Conservation (phyloP, 2,888 invertebrate species). For the Coelopa pilipes region DNA sequence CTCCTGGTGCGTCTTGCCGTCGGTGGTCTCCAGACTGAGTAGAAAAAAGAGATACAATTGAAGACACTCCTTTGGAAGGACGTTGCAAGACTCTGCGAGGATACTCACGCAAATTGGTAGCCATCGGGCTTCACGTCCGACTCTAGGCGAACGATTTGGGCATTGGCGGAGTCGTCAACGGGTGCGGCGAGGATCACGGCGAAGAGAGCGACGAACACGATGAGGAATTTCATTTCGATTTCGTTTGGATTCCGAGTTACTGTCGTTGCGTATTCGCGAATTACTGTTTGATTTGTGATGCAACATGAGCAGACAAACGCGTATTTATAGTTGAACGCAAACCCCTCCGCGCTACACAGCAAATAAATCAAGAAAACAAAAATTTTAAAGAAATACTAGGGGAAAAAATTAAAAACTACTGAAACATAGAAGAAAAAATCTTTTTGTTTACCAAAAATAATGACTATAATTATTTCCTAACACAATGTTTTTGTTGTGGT, state of each 20-base stretch:
- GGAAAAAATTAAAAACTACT: no score
- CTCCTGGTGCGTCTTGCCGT: constrained; percentile 72
- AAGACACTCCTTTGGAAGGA: background rate
- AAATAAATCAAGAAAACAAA: no score
- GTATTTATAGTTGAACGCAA: constrained; percentile 25
- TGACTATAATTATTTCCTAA: background rate
- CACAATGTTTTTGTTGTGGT: no score
- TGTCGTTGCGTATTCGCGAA: constrained; percentile 1
- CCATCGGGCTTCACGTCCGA: constrained; percentile 71
- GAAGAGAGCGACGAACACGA: constrained; percentile 55
- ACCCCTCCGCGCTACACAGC: no score
- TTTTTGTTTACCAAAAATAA: constrained; percentile 1
- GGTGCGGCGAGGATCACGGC: constrained; percentile 59
- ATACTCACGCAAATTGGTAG: constrained; percentile 71
- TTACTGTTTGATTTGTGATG: constrained; percentile 25
- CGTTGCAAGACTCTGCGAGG: background rate
- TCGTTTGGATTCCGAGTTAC: background rate
- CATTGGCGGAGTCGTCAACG: constrained; percentile 49
- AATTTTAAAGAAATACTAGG: no score
- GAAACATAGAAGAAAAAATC: background rate
- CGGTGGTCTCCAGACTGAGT: constrained; percentile 72
- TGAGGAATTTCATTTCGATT: constrained; percentile 55
- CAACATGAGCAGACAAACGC: background rate
- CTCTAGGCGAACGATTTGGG: constrained; percentile 55
- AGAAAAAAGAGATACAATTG: background rate